Conservation (phyloP, 1,140 invertebrate species). For the Trachymyrmex cornetzi region DNA sequence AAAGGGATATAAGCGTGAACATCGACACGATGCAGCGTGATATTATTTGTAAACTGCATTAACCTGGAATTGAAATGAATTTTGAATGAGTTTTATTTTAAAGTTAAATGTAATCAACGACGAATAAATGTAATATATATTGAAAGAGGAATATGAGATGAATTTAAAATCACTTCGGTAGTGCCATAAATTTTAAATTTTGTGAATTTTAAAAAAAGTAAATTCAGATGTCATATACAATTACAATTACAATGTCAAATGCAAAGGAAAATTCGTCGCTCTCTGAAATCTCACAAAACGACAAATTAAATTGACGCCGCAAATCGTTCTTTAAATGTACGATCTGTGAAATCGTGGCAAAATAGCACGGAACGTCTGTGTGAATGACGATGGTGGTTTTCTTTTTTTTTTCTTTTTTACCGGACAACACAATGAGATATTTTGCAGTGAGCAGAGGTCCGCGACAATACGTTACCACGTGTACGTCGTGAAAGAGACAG, state of each 20-base stretch:
- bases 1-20: neutral
- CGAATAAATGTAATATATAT: neutral
- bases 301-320: neutral
- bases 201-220: neutral
- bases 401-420: too few relatives aligned
- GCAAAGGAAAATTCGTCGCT: neutral
- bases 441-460: conserved; percentile 8
- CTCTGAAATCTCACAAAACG: neutral
- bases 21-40: neutral
- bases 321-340: neutral
- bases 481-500: conserved; percentile 34
- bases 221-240: too few relatives aligned
- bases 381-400: neutral
- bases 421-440: conserved; percentile 46
- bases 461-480: conserved; percentile 49
- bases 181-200: neutral
- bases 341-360: neutral
- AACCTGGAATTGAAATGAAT: neutral
- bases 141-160: neutral
- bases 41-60: neutral
- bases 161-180: neutral
- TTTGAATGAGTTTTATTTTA: conserved; percentile 3
- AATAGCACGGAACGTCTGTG: neutral
- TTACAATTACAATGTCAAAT: conserved; percentile 4
- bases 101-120: neutral